Evolutionary conservation across 2,888 invertebrate genomes (phyloP), one percentile per base, ranked within the genome.

Genomic region (Nineta flava): DNA sequence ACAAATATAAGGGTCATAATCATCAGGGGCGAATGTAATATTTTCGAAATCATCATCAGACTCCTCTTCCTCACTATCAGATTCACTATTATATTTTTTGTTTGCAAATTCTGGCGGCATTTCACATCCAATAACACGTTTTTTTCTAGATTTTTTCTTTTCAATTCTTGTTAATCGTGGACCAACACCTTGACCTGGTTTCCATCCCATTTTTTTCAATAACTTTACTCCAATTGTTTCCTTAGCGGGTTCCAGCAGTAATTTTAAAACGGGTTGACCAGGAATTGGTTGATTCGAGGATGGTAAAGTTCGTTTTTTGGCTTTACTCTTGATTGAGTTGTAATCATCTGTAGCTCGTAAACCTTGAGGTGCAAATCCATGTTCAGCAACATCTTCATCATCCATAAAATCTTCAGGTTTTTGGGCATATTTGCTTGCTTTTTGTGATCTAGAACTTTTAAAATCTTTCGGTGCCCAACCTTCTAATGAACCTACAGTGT

Each of bases 391-490:
- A 65, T 99, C 97, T 66, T 99, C 99, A 10, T 91, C 90, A 65
- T 99, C 99, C 99, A 99, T 99, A 61, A 87, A 99, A 69, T 97
- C 95, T 65, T 92, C 86, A 0, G 94, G 87, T 55, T 73, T 75
- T 63, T 86, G 87, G 38, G 57, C 57, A 65, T 67, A 58, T 9
- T 62, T 65, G 46, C 67, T 68, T 0, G 77, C 75, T 57, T 83
- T 86, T 50, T 83, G 85, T 1, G 66, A 66, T 9, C 94, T 73
- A 0, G 93, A 90, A 53, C 97, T 97, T 60, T 87, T 87, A 63
- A 96, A 99, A 13, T 81, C 79, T 32, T 83, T 74, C 0, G 97
- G 99, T 9, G 78, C 76, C 91, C 94, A 99, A 47, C 97, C 96
- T 72, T 97, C 95, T 55, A 87, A 77, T 0, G 94, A 87, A 1